Conservation (phyloP, 2,113 vertebrate species). For the Chrysemys picta region DNA sequence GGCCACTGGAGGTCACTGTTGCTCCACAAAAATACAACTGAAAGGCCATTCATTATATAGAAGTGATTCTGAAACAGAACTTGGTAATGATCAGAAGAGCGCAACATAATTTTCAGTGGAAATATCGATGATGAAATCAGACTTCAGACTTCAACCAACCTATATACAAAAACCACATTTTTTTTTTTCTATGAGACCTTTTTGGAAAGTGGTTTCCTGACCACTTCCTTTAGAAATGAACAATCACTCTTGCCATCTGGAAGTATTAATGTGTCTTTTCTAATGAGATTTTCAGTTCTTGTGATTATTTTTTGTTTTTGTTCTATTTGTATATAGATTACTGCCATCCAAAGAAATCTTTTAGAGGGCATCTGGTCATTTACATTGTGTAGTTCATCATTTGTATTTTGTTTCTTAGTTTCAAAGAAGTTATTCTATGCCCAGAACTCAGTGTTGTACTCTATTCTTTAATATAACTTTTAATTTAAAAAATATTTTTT, state of each 20-base stretch:
- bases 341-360: not conserved
- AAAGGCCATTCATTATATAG: rapidly evolving
- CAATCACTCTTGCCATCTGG: conserved; percentile 21
- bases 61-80: not conserved
- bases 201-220: conserved; percentile 23
- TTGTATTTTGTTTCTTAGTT: not conserved
- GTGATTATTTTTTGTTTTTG: not conserved
- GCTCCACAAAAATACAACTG: not conserved
- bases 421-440: not conserved
- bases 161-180: not conserved
- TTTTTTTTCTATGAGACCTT: conserved; percentile 19
- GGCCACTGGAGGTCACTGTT: conserved; percentile 24
- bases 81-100: conserved; percentile 4
- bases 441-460: not conserved
- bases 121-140: not conserved
- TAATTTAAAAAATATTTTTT: not conserved
- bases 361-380: not conserved
- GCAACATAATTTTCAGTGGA: not conserved
- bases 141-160: not conserved
- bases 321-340: rapidly evolving
- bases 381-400: rapidly evolving
- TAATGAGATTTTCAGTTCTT: not conserved
- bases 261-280: conserved; percentile 39
- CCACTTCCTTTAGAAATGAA: conserved; percentile 33
- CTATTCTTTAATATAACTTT: not conserved